These are phyloP conservation scores for Argyra leucocephala DNA, from an alignment of 2,888 invertebrate species.

Conservation along the genomic window DNA sequence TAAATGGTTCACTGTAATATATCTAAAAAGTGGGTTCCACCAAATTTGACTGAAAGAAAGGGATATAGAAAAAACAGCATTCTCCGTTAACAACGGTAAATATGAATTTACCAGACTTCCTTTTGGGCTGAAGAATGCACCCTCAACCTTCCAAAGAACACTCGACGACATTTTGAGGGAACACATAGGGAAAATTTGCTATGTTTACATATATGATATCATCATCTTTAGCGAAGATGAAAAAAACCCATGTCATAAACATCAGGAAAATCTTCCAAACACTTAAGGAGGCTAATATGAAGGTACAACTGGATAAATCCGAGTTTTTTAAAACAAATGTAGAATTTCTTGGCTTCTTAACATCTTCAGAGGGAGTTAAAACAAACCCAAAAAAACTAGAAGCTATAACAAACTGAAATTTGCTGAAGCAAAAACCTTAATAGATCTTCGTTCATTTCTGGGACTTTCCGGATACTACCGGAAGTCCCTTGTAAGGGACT, in stretches of 20 bases:
- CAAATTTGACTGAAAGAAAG: too few species aligned
- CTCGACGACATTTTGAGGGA: too few species aligned
- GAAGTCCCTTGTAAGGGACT: slow-evolving; percentile 18
- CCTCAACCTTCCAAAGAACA: too few species aligned
- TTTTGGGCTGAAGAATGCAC: too few species aligned
- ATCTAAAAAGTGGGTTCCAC: too few species aligned
- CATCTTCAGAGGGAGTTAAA: slow-evolving; percentile 25
- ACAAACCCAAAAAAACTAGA: slow-evolving; percentile 26
- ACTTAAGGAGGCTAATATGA: slow-evolving; percentile 5
- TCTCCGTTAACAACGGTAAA: too few species aligned
- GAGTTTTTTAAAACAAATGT: slow-evolving; percentile 30
- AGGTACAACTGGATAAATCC: slow-evolving; percentile 26
- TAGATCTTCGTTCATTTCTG: slow-evolving; percentile 22
- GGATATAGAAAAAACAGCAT: too few species aligned
- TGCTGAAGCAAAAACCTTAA: slow-evolving; percentile 20
- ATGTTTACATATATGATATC: too few species aligned
- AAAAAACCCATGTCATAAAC: background rate
- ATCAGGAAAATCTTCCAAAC: background rate
- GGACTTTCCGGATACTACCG: slow-evolving; percentile 24
- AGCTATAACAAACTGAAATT: slow-evolving; percentile 22
- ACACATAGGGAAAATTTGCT: too few species aligned
- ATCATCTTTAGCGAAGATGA: too few species aligned
- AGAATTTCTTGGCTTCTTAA: slow-evolving; percentile 32
- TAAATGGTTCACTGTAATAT: too few species aligned
- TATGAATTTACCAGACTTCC: too few species aligned